Evolutionary conservation across 2,113 vertebrate species (phyloP).

Genomic region (Solenodon paradoxus): DNA sequence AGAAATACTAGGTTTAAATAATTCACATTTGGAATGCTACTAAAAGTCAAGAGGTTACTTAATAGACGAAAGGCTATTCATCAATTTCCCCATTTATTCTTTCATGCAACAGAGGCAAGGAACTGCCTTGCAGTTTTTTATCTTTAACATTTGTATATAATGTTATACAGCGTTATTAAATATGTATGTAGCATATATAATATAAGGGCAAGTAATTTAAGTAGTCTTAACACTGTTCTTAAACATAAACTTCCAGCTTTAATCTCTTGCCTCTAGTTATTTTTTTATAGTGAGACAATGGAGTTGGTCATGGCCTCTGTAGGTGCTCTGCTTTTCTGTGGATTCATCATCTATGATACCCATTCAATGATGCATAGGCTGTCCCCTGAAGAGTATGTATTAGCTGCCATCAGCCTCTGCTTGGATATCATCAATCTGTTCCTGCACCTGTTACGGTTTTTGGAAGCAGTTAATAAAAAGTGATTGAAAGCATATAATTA

Average conservation of each 20-base stretch:
- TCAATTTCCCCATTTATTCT: not conserved
- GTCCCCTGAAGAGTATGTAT: constrained; percentile 95
- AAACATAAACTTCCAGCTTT: not conserved
- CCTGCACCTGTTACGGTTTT: constrained; percentile 90
- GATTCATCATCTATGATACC: constrained; percentile 97
- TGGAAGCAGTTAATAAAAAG: constrained; percentile 94
- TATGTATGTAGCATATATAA: not conserved
- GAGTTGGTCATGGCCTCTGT: constrained; percentile 88
- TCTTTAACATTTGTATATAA: constrained; percentile 12
- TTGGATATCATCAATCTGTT: constrained; percentile 97
- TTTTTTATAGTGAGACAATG: constrained; percentile 88
- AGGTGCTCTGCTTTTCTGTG: constrained; percentile 95
- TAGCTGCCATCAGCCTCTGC: constrained; percentile 96
- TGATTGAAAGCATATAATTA: constrained; percentile 68
- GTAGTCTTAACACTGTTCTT: not conserved
- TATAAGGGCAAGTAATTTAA: not conserved
- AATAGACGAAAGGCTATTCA: not conserved
- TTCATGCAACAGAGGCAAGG: not conserved
- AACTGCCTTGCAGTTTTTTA: not conserved
- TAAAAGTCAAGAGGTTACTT: not conserved
- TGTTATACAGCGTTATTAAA: not conserved
- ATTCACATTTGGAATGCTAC: constrained; percentile 21
- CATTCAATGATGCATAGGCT: constrained; percentile 94
- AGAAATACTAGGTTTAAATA: not conserved
- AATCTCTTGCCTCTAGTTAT: constrained; percentile 84